Conservation (phyloP, 2,113 vertebrate genomes). For the Tringa solitaria region DNA sequence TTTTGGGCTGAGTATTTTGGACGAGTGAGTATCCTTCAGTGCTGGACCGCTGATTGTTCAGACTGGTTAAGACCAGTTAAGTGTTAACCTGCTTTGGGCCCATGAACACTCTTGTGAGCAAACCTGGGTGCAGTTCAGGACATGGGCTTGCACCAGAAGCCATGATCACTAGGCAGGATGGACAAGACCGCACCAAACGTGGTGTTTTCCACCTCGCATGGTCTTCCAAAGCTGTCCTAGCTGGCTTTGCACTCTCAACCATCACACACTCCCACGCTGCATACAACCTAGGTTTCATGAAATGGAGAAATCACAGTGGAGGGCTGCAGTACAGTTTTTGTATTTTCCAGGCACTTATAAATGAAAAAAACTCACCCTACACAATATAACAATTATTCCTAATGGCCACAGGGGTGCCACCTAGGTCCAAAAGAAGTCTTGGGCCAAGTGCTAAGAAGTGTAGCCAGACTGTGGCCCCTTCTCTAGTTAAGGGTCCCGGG, state of each 20-base stretch:
- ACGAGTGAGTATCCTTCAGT: background rate
- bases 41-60: background rate
- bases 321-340: background rate
- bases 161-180: background rate
- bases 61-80: background rate
- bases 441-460: background rate
- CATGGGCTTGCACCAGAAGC: background rate
- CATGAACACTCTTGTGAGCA: background rate
- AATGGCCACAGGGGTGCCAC: background rate
- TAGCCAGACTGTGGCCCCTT: background rate
- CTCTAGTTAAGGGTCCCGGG: background rate
- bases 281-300: background rate
- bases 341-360: background rate
- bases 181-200: fast-evolving
- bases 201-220: fast-evolving
- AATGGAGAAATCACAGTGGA: background rate
- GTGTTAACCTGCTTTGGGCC: background rate
- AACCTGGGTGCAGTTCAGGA: background rate
- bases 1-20: background rate
- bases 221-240: background rate
- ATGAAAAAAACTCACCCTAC: background rate
- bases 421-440: background rate
- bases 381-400: background rate
- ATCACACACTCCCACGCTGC: background rate
- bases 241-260: background rate